Percentiles rank a stretch among this genome's conserved stretches.
Conservation (phyloP, 2,888 invertebrate genomes). For the Anthrax anthrax region DNA sequence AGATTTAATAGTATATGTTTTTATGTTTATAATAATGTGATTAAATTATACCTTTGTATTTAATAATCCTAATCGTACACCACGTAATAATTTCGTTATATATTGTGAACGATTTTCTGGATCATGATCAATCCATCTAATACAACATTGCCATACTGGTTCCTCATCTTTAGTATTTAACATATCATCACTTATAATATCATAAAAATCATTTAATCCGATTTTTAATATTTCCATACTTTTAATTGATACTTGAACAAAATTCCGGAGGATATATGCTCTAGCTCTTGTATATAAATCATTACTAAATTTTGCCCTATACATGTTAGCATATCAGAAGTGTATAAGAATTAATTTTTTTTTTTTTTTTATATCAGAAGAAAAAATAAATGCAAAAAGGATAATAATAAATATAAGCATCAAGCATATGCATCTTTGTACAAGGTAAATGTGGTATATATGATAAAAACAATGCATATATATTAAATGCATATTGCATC, state of each 20-base stretch:
- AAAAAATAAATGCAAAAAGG: too few relatives aligned
- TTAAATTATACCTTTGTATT: conserved; percentile 49
- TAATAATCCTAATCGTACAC: conserved; percentile 66
- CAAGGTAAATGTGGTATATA: too few relatives aligned
- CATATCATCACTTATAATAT: conserved; percentile 67
- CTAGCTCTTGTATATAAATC: conserved; percentile 54
- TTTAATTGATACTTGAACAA: conserved; percentile 54
- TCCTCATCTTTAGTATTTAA: conserved; percentile 80
- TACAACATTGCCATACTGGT: conserved; percentile 69
- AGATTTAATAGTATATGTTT: not conserved
- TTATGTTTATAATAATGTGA: not conserved
- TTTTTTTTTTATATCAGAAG: too few relatives aligned
- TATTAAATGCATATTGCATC: too few relatives aligned
- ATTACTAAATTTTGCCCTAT: conserved; percentile 53
- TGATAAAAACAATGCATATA: too few relatives aligned
- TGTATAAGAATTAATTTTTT: too few relatives aligned
- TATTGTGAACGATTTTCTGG: conserved; percentile 54
- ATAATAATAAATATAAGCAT: too few relatives aligned
- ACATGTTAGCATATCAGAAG: too few relatives aligned
- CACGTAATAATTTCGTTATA: conserved; percentile 64
- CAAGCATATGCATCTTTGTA: too few relatives aligned
- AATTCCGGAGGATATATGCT: conserved; percentile 60
- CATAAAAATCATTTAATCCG: conserved; percentile 55
- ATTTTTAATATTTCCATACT: conserved; percentile 63
- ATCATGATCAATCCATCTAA: conserved; percentile 76